Conservation (phyloP, 2,888 invertebrate species). For the Sicus ferrugineus region DNA sequence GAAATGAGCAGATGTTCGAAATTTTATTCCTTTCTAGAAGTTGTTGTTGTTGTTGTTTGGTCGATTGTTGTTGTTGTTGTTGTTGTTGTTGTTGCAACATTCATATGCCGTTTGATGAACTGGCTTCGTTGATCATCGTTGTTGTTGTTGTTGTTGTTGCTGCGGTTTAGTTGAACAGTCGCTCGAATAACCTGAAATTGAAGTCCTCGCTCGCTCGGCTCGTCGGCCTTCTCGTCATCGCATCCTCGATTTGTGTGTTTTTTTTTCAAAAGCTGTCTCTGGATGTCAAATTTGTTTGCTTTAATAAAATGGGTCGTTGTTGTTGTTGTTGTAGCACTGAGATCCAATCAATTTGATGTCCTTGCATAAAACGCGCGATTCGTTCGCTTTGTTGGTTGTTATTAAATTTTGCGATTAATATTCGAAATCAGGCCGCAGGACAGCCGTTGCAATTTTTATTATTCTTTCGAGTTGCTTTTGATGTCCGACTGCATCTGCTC, state of each 20-base stretch:
- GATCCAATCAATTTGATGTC: background rate
- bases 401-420: too few species aligned
- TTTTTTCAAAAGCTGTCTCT: background rate
- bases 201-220: background rate
- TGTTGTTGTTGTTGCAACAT: constrained; percentile 5
- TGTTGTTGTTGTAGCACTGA: constrained; percentile 4
- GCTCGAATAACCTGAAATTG: constrained; percentile 11
- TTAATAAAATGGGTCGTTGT: background rate
- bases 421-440: too few species aligned
- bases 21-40: constrained; percentile 47
- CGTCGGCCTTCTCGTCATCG: background rate
- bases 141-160: constrained; percentile 34
- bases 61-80: background rate
- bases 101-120: background rate
- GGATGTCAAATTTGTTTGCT: background rate
- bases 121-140: background rate
- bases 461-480: too few species aligned
- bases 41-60: constrained; percentile 19
- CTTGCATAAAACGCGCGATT: too few species aligned
- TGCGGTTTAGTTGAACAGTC: constrained; percentile 24
- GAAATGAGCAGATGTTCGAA: constrained; percentile 62
- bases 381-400: too few species aligned
- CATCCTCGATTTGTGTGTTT: background rate
- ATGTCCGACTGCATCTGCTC: too few species aligned
- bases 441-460: too few species aligned